Conservation (phyloP, 2,797 vertebrate species). For the Coendou prehensilis region DNA sequence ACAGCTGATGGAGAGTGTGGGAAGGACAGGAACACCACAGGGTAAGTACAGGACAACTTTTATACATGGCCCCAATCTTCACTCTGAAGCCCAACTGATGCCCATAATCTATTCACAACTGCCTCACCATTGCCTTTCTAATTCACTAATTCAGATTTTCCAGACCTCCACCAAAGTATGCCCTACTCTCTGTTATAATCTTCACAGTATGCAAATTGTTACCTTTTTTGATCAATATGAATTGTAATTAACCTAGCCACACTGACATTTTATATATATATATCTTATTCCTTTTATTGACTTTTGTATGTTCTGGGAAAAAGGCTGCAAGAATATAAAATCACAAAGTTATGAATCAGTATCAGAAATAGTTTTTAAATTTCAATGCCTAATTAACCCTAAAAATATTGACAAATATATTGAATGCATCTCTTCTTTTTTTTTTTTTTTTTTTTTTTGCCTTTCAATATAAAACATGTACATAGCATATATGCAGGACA, state of each 20-base stretch:
- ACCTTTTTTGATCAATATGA: neutral
- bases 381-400: neutral
- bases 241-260: neutral
- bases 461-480: neutral
- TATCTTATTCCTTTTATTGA: neutral
- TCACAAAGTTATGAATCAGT: neutral
- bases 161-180: neutral
- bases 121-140: neutral
- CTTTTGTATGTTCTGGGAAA: neutral
- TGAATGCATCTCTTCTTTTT: neutral
- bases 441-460: neutral
- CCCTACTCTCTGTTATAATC: neutral
- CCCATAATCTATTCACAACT: neutral
- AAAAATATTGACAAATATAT: neutral
- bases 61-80: neutral
- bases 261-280: neutral
- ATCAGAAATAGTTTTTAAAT: neutral
- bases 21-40: neutral
- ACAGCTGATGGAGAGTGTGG: neutral
- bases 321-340: neutral
- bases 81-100: neutral
- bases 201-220: slow-evolving; percentile 2
- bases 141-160: neutral
- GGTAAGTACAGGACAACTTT: neutral
- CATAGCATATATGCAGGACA: neutral